phyloP scores from a whole-genome alignment of 2,888 invertebrate genomes.

The Melitaea athalia region DNA sequence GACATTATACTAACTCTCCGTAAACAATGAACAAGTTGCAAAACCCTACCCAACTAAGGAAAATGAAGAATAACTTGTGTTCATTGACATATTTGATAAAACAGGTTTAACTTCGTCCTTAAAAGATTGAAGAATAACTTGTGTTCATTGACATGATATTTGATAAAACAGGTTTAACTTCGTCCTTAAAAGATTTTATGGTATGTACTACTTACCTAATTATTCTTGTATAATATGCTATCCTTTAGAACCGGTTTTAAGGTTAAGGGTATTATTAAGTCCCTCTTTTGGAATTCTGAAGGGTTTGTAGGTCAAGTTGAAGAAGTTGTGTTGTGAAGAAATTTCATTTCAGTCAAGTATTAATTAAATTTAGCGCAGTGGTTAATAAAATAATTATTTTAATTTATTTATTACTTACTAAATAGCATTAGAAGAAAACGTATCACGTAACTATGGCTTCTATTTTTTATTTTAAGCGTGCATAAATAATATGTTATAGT shows the following conservation, averaged over 20 bases:
- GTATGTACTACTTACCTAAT: neutral
- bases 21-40: neutral
- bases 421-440: too few species aligned
- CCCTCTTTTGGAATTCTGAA: constrained; percentile 5
- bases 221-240: neutral
- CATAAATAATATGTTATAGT: too few species aligned
- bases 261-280: neutral
- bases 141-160: neutral
- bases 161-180: neutral
- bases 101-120: neutral
- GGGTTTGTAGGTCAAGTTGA: neutral
- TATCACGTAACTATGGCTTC: too few species aligned
- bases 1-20: neutral
- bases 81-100: neutral
- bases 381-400: too few species aligned
- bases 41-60: neutral
- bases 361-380: too few species aligned
- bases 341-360: too few species aligned
- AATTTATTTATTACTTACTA: too few species aligned
- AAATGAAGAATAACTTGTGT: neutral
- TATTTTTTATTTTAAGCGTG: too few species aligned
- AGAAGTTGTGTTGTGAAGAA: neutral
- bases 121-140: neutral
- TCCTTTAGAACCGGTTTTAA: neutral
- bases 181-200: neutral